Conservation (phyloP, 2,113 vertebrate species). For the Varanus komodoensis region DNA sequence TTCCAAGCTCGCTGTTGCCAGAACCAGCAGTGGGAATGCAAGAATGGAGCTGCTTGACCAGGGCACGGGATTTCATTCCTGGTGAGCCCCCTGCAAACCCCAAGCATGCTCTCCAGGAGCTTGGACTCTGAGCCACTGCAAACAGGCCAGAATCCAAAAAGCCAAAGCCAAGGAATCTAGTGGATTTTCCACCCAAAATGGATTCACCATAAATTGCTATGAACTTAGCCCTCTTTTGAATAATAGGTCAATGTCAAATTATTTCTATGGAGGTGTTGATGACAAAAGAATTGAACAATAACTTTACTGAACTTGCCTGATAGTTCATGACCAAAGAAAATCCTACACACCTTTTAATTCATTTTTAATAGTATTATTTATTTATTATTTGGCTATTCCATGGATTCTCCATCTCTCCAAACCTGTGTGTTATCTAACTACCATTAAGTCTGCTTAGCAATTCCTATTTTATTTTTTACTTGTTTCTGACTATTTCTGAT, state of each 20-base stretch:
- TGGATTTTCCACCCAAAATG: too few species aligned
- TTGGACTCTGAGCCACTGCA: too few species aligned
- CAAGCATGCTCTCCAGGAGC: too few species aligned
- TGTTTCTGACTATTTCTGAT: neutral
- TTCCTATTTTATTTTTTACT: neutral
- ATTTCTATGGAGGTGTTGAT: neutral
- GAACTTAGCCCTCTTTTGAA: conserved; percentile 1
- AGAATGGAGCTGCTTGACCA: too few species aligned
- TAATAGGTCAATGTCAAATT: neutral
- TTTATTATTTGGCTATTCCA: neutral
- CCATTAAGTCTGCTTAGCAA: neutral
- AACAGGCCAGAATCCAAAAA: too few species aligned
- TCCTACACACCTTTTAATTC: neutral
- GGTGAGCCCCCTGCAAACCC: too few species aligned
- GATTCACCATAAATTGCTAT: neutral
- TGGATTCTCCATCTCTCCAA: neutral
- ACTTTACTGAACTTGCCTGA: neutral
- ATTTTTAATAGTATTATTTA: neutral
- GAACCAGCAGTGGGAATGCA: too few species aligned
- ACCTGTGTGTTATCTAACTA: neutral
- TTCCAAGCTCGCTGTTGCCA: too few species aligned
- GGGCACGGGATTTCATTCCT: too few species aligned
- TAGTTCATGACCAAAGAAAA: neutral
- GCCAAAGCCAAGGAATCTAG: too few species aligned
- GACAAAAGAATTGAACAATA: neutral